Evolutionary conservation across 2,888 invertebrate species (phyloP), one percentile per base, ranked within the genome.

Genomic region (Dicyrtoma fusca): DNA sequence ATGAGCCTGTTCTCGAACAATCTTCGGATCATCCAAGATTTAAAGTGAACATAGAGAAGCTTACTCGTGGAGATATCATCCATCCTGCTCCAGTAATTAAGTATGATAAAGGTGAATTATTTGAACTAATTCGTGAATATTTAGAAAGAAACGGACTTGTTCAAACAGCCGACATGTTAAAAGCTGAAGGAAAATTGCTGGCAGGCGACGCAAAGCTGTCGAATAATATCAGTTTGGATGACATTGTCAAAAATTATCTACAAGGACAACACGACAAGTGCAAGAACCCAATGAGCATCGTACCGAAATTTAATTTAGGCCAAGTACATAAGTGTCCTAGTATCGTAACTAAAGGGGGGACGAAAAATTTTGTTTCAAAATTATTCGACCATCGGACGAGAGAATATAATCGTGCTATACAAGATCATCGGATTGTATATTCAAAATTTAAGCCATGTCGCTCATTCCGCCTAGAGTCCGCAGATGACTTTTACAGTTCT

Each of bases 181-280:
- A 90, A 80, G 87, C 88, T 72, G 96, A 97, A 85, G 94, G 93
- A 1, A 81, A 81, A 26, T 82, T 86, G 17, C 4, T 34, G 4
- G 8, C 34, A 34, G 82, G 82, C 10, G 78, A 82, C 5, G 80
- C 82, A 8, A 49, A 23, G 2, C 34, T 63, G 11, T 25, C 25
- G 10, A 49, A 82, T 55, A 55, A 87, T 8, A 89, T 90, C 70
- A 91, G 92, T 0, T 86, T 98, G 25, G 93, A 95, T 84, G 91
- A 92, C 55, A 97, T 99, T 82, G 94, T 98, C 77, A 96, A 94
- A 0, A 97, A 97, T 84, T 98, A 97, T 85, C 87, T 98, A 68
- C 92, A 95, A 81, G 95, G 96, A 85, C 98, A 99, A 84, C 99
- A 99, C 85, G 92, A 97, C n/a, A 86, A 95, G 8, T 99, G 99